Evolutionary conservation across 2,888 invertebrate species (phyloP), one percentile per base, ranked within the genome.

Genomic region (Acrobasis consociella): DNA sequence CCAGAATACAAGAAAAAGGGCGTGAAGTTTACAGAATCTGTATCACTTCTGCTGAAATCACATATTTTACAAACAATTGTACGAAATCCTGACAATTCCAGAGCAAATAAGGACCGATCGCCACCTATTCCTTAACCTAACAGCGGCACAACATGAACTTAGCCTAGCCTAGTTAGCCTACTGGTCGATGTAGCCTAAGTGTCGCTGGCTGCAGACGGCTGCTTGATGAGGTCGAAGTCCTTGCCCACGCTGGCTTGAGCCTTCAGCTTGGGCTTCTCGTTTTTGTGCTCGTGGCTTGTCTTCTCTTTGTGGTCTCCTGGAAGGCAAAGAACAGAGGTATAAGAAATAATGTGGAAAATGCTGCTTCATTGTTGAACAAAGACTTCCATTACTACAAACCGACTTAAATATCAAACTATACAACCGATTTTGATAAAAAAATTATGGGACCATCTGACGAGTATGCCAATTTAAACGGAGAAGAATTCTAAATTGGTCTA

Each of bases 151-250:
- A 70, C 71, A 77, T 65, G 67, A 69, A 77, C 66, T 74, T 76
- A 80, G 60, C 60, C 65, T 76, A 80, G 60, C 60, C 65, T 70
- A 67, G 65, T 67, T 66, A 69, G 71, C 64, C 73, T 69, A 66
- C 64, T 77, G 80, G 78, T 79, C 80, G 68, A 65, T 65, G 65
- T 76, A 85, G 72, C 80, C 85, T 93, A 94, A 71, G 87, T 91
- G 74, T 93, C 93, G 74, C 92, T 85, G 58, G 88, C 80, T 68
- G 89, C 81, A 64, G 93, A 90, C 0, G 86, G 85, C 59, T 91
- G 91, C 65, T 93, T 94, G 66, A 94, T 93, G 62, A 95, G 87
- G 75, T 95, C 94, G 63, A 93, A 82, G 74, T 95, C 94, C 39
- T 94, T 94, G 42, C 93, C 90, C 5, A 94, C 82, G 72, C 91